phyloP scores from a whole-genome alignment of 2,797 vertebrate species.

The Sylvia borin region DNA sequence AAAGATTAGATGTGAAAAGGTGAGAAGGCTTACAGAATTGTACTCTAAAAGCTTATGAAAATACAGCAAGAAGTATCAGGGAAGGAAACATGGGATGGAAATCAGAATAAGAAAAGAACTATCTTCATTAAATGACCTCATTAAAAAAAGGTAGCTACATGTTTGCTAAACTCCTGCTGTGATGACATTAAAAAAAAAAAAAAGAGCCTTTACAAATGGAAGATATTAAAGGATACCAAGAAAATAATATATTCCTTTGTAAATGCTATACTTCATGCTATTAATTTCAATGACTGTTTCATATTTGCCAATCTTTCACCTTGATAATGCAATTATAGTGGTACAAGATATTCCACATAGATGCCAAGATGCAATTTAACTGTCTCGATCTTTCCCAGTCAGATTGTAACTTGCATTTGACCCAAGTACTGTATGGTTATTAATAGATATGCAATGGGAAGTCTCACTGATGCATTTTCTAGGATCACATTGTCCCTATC shows the following conservation, averaged over 20 bases:
- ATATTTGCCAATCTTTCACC: conserved; percentile 63
- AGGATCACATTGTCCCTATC: not conserved
- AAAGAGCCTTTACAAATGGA: conserved; percentile 22
- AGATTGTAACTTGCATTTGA: conserved; percentile 39
- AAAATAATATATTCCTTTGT: conserved; percentile 47
- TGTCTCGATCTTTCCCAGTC: conserved; percentile 44
- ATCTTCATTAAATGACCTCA: conserved; percentile 10
- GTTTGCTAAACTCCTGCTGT: conserved; percentile 47
- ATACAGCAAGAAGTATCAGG: not conserved
- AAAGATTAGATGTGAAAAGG: not conserved
- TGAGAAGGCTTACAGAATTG: not conserved
- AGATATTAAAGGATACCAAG: conserved; percentile 54
- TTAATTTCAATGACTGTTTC: conserved; percentile 63
- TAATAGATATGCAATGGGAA: not conserved
- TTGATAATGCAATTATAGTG: conserved; percentile 68
- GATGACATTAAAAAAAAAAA: conserved; percentile 37
- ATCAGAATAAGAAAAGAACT: not conserved
- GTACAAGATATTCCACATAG: conserved; percentile 56
- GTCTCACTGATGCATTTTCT: conserved; percentile 5
- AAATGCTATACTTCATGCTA: conserved; percentile 53
- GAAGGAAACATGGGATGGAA: not conserved
- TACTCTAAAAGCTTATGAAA: not conserved
- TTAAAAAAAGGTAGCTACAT: conserved; percentile 22
- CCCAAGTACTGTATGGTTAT: conserved; percentile 5
- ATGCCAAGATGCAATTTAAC: conserved; percentile 58